A percentile compares a stretch with the other conserved stretches of the same genome.
Evolutionary conservation across 2,113 vertebrate species (phyloP).

Genomic region (Agapornis roseicollis): DNA sequence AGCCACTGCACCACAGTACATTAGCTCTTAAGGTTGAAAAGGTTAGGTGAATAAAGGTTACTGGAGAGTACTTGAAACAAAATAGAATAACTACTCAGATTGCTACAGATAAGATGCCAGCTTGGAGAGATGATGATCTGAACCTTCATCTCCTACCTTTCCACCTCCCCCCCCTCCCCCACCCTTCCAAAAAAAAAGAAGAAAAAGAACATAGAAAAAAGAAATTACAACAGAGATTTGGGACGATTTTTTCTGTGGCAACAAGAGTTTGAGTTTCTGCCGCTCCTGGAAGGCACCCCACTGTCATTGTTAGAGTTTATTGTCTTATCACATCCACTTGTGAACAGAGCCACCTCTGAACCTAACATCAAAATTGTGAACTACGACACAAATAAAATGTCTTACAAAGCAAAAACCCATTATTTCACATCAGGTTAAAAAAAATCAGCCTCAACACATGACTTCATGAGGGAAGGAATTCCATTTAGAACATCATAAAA

Average conservation of each 20-base stretch:
- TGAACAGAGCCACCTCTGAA: neutral
- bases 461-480: neutral
- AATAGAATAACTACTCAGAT: neutral
- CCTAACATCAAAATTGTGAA: neutral
- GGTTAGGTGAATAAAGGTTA: neutral
- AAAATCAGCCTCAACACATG: neutral
- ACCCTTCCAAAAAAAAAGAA: too few relatives aligned
- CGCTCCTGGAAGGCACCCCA: neutral
- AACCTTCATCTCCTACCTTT: neutral
- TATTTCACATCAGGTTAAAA: neutral
- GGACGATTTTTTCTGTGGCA: neutral
- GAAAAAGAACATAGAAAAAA: neutral
- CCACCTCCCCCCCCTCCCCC: rapidly evolving
- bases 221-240: neutral
- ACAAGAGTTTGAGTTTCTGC: neutral
- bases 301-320: neutral
- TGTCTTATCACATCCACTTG: neutral
- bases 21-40: neutral
- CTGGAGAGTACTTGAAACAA: neutral
- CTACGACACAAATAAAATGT: neutral
- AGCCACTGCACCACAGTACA: rapidly evolving
- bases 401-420: neutral
- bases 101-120: neutral
- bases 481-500: neutral
- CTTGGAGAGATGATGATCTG: neutral